Evolutionary conservation across 2,797 vertebrate species (phyloP).

Genomic region (Melanotaenia trifasciata): DNA sequence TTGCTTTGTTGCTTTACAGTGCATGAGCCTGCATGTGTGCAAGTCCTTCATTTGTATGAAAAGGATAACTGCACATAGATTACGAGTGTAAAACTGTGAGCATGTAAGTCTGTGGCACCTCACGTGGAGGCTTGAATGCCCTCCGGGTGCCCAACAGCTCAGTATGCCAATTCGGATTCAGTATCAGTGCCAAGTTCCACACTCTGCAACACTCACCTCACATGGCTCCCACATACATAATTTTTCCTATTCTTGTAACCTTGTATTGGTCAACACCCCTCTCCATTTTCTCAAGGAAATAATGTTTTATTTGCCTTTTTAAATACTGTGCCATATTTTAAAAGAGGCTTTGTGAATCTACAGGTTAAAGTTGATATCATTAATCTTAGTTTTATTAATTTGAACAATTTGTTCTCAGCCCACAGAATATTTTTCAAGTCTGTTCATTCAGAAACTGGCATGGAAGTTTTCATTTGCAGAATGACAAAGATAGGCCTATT

Average conservation of each 20-base stretch:
- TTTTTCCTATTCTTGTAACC: too few species aligned
- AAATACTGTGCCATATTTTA: too few species aligned
- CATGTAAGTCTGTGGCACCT: slow-evolving; percentile 19
- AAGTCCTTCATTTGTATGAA: slow-evolving; percentile 5
- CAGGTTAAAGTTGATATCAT: too few species aligned
- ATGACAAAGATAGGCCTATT: too few species aligned
- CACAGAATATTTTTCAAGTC: too few species aligned
- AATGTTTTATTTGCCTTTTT: neutral
- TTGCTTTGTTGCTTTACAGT: neutral
- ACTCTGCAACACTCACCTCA: slow-evolving; percentile 61
- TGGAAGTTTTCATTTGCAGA: too few species aligned
- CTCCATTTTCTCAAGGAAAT: too few species aligned
- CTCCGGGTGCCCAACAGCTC: slow-evolving; percentile 36
- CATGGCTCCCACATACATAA: slow-evolving; percentile 35
- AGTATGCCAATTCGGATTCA: slow-evolving; percentile 15
- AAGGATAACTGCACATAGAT: slow-evolving; percentile 5
- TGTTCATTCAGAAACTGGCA: too few species aligned
- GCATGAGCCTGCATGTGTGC: neutral
- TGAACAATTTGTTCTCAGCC: neutral
- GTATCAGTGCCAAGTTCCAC: slow-evolving; percentile 60
- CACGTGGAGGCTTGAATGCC: slow-evolving; percentile 43
- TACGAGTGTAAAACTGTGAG: neutral
- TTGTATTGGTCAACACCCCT: too few species aligned
- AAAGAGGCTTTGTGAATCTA: too few species aligned
- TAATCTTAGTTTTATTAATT: too few species aligned